These are phyloP conservation scores for Eristalinus aeneus DNA, from an alignment of 2,888 invertebrate species.

Conservation along the genomic window DNA sequence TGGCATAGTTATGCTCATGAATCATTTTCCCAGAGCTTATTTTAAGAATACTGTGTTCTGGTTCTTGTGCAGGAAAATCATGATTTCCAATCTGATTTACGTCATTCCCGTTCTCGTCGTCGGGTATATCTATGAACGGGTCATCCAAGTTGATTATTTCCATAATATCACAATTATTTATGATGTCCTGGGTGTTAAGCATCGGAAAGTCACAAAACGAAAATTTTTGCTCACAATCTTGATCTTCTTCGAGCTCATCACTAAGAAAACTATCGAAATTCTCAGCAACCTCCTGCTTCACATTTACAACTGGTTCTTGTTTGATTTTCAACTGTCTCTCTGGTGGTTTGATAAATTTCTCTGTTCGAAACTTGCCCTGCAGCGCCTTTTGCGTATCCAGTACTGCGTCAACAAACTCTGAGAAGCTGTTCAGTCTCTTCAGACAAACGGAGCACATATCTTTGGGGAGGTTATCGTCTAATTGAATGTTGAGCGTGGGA, in stretches of 20 bases:
- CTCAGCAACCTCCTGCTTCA: slow-evolving; percentile 79
- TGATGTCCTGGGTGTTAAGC: slow-evolving; percentile 78
- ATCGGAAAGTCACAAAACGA: slow-evolving; percentile 78
- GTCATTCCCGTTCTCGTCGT: slow-evolving; percentile 74
- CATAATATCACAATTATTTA: slow-evolving; percentile 80
- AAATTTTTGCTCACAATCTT: slow-evolving; percentile 77
- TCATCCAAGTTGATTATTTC: slow-evolving; percentile 80
- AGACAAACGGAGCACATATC: slow-evolving; percentile 77
- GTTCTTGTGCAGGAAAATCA: slow-evolving; percentile 15
- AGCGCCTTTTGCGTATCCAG: slow-evolving; percentile 77
- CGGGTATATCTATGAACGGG: slow-evolving; percentile 79
- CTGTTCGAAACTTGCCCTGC: slow-evolving; percentile 75
- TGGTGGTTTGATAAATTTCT: slow-evolving; percentile 50
- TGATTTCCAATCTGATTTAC: slow-evolving; percentile 37
- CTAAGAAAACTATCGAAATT: slow-evolving; percentile 76
- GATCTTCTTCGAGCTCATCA: slow-evolving; percentile 75
- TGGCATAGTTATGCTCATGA: slow-evolving; percentile 79
- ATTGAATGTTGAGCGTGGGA: slow-evolving; percentile 78
- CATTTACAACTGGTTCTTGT: slow-evolving; percentile 79
- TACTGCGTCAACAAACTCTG: slow-evolving; percentile 79
- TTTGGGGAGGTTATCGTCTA: slow-evolving; percentile 78
- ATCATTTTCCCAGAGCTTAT: slow-evolving; percentile 64
- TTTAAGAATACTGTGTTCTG: neutral
- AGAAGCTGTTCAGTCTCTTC: slow-evolving; percentile 76
- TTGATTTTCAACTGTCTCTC: slow-evolving; percentile 78